phyloP scores from a whole-genome alignment of 2,113 vertebrate genomes.

The Periophthalmodon schlosseri region DNA sequence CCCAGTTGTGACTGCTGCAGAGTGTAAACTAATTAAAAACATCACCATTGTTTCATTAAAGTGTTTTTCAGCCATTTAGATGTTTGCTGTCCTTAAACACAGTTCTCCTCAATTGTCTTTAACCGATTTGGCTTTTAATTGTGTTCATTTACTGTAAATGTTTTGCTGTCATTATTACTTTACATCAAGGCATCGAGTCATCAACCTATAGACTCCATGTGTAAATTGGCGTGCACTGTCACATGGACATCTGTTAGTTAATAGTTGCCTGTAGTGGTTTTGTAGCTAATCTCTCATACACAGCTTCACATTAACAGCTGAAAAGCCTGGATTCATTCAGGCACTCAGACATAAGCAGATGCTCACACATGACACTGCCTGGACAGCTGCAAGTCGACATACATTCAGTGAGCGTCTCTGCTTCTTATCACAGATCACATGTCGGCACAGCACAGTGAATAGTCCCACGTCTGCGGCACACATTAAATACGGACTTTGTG shows the following conservation, averaged over 20 bases:
- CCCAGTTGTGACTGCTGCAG: slow-evolving; percentile 55
- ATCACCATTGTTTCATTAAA: slow-evolving; percentile 48
- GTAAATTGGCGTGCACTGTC: slow-evolving; percentile 25
- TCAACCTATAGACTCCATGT: slow-evolving; percentile 35
- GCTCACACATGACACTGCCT: background rate
- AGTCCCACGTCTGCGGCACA: background rate
- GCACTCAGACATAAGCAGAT: slow-evolving; percentile 12
- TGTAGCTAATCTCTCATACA: slow-evolving; percentile 28
- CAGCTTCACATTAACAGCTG: slow-evolving; percentile 24
- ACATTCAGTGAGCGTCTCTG: background rate
- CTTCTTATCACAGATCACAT: background rate
- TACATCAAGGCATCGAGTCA: background rate
- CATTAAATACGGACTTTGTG: background rate
- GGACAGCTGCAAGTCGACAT: background rate
- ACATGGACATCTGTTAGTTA: slow-evolving; percentile 34
- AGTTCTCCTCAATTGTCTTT: background rate
- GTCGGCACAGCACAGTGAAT: background rate
- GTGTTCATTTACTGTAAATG: background rate
- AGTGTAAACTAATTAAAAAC: slow-evolving; percentile 34
- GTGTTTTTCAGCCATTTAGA: slow-evolving; percentile 52
- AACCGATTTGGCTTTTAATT: background rate
- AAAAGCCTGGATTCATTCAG: slow-evolving; percentile 18
- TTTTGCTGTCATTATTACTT: background rate
- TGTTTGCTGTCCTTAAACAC: slow-evolving; percentile 3
- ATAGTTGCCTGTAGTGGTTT: slow-evolving; percentile 22